phyloP scores from a whole-genome alignment of 2,797 vertebrate species.

The Rhinichthys osculus region DNA sequence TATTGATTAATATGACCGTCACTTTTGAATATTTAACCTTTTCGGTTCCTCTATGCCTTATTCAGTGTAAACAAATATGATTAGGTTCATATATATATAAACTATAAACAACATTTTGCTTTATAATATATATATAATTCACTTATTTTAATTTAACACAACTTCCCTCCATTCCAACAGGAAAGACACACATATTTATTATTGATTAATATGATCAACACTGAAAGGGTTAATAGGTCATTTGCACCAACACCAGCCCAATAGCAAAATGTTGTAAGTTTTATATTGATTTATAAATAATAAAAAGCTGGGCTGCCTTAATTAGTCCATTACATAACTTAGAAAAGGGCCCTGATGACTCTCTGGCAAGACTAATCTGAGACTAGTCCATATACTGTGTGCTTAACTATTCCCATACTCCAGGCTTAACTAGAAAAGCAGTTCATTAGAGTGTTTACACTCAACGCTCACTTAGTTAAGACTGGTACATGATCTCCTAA shows the following conservation, averaged over 20 bases:
- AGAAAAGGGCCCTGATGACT: background rate
- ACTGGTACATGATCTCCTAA: slow-evolving; percentile 22
- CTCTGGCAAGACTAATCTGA: background rate
- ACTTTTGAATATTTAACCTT: background rate
- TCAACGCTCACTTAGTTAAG: background rate
- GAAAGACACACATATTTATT: background rate
- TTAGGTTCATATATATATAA: too few species aligned
- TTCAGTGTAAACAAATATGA: background rate
- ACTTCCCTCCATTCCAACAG: background rate
- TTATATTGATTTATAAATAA: background rate
- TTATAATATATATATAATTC: too few species aligned
- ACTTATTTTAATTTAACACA: background rate
- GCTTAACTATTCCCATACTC: background rate
- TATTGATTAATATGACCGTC: background rate
- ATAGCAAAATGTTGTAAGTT: background rate
- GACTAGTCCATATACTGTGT: background rate
- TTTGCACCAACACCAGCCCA: background rate
- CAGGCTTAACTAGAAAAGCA: background rate
- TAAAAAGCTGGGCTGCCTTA: background rate
- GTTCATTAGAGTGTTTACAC: slow-evolving; percentile 1
- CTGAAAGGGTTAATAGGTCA: slow-evolving; percentile 66
- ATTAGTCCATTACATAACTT: background rate
- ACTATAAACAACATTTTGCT: too few species aligned
- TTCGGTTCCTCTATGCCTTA: too few species aligned
- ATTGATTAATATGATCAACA: background rate